Conservation (phyloP, 92 coral and sea anemone genomes). For the Bergia puertoricense region DNA sequence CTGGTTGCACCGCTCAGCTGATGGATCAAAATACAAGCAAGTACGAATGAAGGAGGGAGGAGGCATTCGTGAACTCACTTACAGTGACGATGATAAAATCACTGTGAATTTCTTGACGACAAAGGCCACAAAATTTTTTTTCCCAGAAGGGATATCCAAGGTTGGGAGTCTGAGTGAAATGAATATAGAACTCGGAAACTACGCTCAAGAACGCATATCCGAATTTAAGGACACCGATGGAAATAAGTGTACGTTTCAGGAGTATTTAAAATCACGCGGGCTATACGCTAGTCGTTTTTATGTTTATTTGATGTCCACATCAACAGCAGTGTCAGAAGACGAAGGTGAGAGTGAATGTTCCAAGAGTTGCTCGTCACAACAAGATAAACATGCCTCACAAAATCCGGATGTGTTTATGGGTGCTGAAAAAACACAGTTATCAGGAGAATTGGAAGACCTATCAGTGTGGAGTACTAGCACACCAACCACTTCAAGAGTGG, state of each 20-base stretch:
- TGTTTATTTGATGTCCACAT: constrained; percentile 58
- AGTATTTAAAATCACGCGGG: constrained; percentile 54
- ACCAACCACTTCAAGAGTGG: constrained; percentile 20
- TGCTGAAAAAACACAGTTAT: constrained; percentile 19
- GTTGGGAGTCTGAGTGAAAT: constrained; percentile 37
- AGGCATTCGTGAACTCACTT: constrained; percentile 45
- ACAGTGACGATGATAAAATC: constrained; percentile 50
- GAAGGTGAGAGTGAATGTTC: neutral
- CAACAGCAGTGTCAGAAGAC: neutral
- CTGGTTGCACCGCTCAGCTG: constrained; percentile 55
- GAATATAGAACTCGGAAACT: constrained; percentile 55
- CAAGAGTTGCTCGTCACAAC: neutral
- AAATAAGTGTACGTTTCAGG: constrained; percentile 51
- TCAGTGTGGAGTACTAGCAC: constrained; percentile 9
- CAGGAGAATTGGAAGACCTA: constrained; percentile 42
- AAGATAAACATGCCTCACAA: constrained; percentile 9
- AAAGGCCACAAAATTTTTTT: constrained; percentile 52
- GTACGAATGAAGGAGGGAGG: constrained; percentile 55
- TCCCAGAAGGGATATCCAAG: constrained; percentile 61
- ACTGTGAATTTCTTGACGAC: constrained; percentile 40
- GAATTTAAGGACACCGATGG: constrained; percentile 52
- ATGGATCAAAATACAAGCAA: constrained; percentile 45
- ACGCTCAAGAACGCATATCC: constrained; percentile 49
- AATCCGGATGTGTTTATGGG: constrained; percentile 45
- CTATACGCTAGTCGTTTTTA: constrained; percentile 55